These are phyloP conservation scores for Poecilobothrus nobilitatus DNA, from an alignment of 2,888 invertebrate species.

Conservation along the genomic window DNA sequence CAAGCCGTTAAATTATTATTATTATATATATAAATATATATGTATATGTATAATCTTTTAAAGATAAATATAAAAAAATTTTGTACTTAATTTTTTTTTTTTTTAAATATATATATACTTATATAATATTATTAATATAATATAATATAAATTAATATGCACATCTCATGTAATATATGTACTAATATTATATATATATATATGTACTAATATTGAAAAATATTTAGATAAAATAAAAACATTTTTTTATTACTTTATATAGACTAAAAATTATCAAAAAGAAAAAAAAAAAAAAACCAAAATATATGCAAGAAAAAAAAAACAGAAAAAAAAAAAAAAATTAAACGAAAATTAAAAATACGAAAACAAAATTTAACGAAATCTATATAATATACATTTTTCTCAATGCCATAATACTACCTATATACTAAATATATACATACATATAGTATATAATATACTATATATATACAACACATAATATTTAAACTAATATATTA, in stretches of 20 bases:
- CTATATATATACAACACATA: not conserved
- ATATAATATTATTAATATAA: not conserved
- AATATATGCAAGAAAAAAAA: too few species aligned
- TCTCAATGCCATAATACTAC: not conserved
- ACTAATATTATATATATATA: too few species aligned
- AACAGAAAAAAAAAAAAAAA: not conserved
- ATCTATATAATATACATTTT: not conserved
- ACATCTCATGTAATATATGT: too few species aligned
- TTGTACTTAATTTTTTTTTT: slow-evolving; percentile 1
- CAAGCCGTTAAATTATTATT: not conserved
- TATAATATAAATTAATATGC: too few species aligned
- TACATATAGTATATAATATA: not conserved
- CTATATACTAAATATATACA: too few species aligned
- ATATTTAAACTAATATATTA: too few species aligned
- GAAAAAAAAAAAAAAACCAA: not conserved
- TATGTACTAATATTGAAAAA: not conserved
- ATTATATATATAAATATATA: not conserved
- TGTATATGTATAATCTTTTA: slow-evolving; percentile 1
- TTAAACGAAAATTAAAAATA: not conserved
- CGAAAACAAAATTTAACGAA: not conserved
- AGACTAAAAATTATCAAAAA: not conserved
- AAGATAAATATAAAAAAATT: not conserved
- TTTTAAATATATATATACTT: not conserved
- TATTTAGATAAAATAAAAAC: slow-evolving; percentile 4
- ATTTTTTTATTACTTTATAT: slow-evolving; percentile 6